These are phyloP conservation scores for Fukomys damarensis DNA, from an alignment of 2,113 vertebrate genomes.

Conservation along the genomic window DNA sequence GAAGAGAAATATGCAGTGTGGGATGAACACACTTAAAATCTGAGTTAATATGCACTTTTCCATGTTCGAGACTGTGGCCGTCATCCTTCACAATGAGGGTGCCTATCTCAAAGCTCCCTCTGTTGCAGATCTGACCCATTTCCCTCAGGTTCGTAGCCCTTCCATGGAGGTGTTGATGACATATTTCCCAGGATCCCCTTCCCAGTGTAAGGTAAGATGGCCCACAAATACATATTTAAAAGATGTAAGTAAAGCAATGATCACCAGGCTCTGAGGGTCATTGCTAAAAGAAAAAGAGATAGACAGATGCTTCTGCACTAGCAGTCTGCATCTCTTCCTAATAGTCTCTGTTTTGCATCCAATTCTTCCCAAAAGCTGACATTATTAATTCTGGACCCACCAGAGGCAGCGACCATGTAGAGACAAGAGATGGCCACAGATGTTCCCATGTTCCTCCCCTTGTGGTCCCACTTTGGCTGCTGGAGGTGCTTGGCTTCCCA, in stretches of 20 bases:
- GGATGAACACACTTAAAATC: background rate
- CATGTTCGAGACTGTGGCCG: background rate
- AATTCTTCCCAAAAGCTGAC: background rate
- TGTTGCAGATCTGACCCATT: background rate
- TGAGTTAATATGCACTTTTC: background rate
- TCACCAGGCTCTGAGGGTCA: background rate
- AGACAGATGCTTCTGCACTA: background rate
- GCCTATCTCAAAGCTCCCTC: background rate
- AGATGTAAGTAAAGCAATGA: constrained; percentile 2
- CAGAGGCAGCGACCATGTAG: background rate
- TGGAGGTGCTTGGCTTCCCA: background rate
- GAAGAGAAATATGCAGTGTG: background rate
- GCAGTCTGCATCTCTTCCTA: background rate
- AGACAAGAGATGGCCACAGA: background rate
- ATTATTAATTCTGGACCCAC: background rate
- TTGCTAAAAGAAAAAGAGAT: background rate
- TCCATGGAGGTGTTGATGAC: background rate
- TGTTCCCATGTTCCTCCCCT: background rate
- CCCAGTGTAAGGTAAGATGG: background rate
- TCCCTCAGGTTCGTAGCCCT: background rate
- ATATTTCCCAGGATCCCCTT: background rate
- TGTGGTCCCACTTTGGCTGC: background rate
- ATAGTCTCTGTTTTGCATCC: background rate
- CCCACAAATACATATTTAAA: constrained; percentile 13
- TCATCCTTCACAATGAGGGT: background rate